Conservation (phyloP, 2,888 invertebrate species). For the Eledona agricola region DNA sequence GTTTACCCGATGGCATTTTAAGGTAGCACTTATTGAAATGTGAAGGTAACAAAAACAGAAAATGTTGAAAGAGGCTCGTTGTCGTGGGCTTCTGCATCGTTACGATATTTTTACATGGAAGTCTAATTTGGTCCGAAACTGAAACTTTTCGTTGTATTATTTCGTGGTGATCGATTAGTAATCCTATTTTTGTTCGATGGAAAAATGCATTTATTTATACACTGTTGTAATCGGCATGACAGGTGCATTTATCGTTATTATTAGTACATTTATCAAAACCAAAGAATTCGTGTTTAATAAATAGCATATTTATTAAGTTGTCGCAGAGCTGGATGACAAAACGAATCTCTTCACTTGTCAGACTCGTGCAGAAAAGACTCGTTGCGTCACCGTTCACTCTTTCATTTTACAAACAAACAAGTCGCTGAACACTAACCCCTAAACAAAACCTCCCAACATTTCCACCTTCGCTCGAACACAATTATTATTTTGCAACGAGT, state of each 20-base stretch:
- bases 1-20: no score
- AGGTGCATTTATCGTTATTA: constrained; percentile 31
- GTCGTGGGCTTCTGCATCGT: no score
- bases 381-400: constrained; percentile 17
- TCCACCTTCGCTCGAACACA: constrained; percentile 19
- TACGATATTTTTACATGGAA: no score
- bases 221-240: constrained; percentile 12
- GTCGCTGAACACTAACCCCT: constrained; percentile 25
- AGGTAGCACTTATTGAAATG: no score
- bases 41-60: no score
- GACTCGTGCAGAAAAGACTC: constrained; percentile 14
- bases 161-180: no score
- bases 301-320: constrained; percentile 27
- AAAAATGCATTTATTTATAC: constrained; percentile 15
- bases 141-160: no score
- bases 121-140: no score
- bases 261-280: constrained; percentile 27
- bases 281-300: constrained; percentile 35
- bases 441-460: constrained; percentile 12
- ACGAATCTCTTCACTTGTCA: constrained; percentile 21
- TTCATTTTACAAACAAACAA: constrained; percentile 8
- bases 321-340: constrained; percentile 5
- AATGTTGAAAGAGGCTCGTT: no score
- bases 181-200: background rate
- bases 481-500: constrained; percentile 25